Conservation (phyloP, 2,888 invertebrate genomes). For the Polyommatus icarus region DNA sequence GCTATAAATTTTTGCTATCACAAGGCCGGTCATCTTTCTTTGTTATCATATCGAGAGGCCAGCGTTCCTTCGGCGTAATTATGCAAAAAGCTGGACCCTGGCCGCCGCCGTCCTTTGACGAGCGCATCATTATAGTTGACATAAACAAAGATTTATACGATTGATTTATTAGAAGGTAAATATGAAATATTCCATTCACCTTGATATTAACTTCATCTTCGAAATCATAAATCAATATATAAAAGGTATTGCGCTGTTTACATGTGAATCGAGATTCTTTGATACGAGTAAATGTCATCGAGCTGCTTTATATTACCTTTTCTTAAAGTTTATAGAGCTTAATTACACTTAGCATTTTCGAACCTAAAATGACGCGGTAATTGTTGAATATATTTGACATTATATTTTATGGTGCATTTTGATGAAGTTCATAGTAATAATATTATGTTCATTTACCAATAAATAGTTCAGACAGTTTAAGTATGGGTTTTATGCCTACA, state of each 20-base stretch:
- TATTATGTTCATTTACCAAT: background rate
- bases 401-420: background rate
- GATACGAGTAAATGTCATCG: constrained; percentile 37
- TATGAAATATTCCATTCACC: constrained; percentile 57
- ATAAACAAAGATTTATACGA: constrained; percentile 74
- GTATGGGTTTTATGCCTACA: background rate
- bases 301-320: constrained; percentile 30
- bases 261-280: constrained; percentile 38
- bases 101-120: constrained; percentile 72
- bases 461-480: background rate
- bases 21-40: constrained; percentile 74
- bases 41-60: constrained; percentile 75
- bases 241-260: constrained; percentile 35
- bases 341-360: constrained; percentile 14
- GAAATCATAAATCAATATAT: constrained; percentile 42
- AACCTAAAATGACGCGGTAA: constrained; percentile 12
- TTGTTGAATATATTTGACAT: constrained; percentile 1
- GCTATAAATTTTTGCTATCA: constrained; percentile 67
- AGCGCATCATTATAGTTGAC: constrained; percentile 76
- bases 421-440: background rate
- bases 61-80: constrained; percentile 75
- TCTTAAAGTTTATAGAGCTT: constrained; percentile 32
- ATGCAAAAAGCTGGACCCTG: constrained; percentile 78
- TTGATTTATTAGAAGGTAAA: constrained; percentile 66
- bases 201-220: constrained; percentile 42